These are phyloP conservation scores for Acropternis orthonyx DNA, from an alignment of 2,797 vertebrate species.

Conservation along the genomic window DNA sequence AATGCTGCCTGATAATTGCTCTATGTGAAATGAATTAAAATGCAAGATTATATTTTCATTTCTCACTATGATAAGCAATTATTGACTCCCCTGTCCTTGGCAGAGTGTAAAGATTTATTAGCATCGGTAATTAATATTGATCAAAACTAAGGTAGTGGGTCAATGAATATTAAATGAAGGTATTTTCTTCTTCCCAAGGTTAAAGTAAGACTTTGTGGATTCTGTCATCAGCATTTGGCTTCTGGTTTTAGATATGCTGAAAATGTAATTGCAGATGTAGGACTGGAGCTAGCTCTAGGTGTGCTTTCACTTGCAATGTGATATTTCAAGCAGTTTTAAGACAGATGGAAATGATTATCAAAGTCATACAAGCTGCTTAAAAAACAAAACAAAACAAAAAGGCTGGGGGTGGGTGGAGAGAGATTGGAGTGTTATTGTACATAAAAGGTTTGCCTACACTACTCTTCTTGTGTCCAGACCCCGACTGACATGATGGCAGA, in stretches of 20 bases:
- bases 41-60: background rate
- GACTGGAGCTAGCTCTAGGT: background rate
- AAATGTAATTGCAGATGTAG: background rate
- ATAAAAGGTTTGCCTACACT: background rate
- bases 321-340: background rate
- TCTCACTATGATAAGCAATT: background rate
- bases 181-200: conserved; percentile 8
- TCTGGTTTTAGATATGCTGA: background rate
- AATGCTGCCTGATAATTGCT: background rate
- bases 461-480: background rate
- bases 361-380: background rate
- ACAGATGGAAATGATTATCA: background rate
- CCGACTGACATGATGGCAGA: background rate
- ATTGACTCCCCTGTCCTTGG: conserved; percentile 45
- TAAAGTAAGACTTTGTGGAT: conserved; percentile 22
- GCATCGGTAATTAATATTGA: conserved; percentile 57
- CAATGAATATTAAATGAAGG: conserved; percentile 43
- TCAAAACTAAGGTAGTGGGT: background rate
- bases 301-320: background rate
- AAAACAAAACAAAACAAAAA: accelerated
- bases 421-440: background rate
- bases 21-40: background rate
- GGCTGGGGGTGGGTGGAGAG: accelerated
- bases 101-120: conserved; percentile 44
- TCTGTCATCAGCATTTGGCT: background rate